These are phyloP conservation scores for Rachycentron canadum DNA, from an alignment of 2,797 vertebrate genomes.

Conservation along the genomic window DNA sequence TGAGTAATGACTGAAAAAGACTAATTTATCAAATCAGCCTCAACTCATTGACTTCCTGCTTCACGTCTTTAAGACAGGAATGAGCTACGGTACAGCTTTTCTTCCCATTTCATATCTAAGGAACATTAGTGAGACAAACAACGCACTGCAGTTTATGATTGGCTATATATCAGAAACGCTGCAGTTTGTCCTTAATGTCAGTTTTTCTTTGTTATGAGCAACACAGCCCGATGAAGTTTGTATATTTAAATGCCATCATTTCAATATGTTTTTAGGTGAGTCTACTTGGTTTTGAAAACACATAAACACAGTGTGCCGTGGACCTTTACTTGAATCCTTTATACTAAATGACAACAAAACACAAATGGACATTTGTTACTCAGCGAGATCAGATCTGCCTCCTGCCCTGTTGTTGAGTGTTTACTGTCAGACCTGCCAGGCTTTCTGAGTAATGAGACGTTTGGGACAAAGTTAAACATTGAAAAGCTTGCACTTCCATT, in stretches of 20 bases:
- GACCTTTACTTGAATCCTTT: background rate
- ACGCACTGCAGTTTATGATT: background rate
- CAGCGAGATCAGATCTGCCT: background rate
- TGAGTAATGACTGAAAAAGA: slow-evolving; percentile 40
- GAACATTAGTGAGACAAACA: slow-evolving; percentile 31
- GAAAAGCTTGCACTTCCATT: background rate
- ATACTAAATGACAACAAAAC: background rate
- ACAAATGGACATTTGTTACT: background rate
- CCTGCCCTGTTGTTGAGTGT: background rate
- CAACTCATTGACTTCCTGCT: slow-evolving; percentile 46
- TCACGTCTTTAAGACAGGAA: slow-evolving; percentile 25
- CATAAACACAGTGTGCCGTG: background rate
- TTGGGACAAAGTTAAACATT: background rate
- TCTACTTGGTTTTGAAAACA: background rate
- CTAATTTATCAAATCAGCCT: slow-evolving; percentile 50
- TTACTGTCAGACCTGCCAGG: background rate
- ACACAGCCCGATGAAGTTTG: background rate
- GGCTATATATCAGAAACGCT: slow-evolving; percentile 4
- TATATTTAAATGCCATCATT: slow-evolving; percentile 1
- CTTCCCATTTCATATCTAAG: slow-evolving; percentile 11
- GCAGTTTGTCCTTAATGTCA: background rate
- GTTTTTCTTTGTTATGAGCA: background rate
- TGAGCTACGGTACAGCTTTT: slow-evolving; percentile 16
- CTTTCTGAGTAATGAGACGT: background rate
- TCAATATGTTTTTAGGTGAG: background rate